Base-by-base conservation (phyloP, 92 coral and sea anemone species). In the Zoanthus sansibaricus region DNA sequence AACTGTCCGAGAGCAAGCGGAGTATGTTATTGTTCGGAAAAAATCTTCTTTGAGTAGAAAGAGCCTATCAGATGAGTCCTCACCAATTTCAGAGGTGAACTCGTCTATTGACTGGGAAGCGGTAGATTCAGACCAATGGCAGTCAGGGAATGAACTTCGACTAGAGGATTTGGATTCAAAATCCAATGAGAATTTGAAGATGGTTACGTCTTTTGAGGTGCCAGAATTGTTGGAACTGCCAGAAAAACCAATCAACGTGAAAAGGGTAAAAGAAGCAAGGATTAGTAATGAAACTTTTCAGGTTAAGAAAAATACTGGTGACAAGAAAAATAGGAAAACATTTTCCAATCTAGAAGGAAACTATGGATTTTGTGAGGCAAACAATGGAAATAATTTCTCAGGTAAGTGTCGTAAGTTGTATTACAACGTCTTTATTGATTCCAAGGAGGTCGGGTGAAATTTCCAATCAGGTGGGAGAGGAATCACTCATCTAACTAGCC, bases 161-260 rank as follows among this genome's bases (percentile, higher is more conserved):
- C 48, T 76, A 17, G 73, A 55, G 46, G 82, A 89, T 45, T 77
- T 75, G 15, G 76, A 77, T 16, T 64, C 14, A 1, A 62, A 61
- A n/a, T 66, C 75, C 51, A 13, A 18, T 66, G 85, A 44, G 5
- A 31, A 80, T 9, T 42, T 80, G 49, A 80, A 67, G 37, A 64
- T 49, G 58, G 47, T 54, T 5, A 17, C 56, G 1, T 64, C 96
- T 0, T 91, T 75, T 75, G 95, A 94, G 75, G 75, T 94, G 18
- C 98, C 98, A 6, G 96, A 87, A 3, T 89, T 83, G 85, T 91
- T 78, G 20, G 98, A 94, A 55, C 77, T 94, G 1, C 98, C 98
- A 3, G 98, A 94, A 67, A 82, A 94, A 62, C 98, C 98, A 15
- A 96, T 94, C 1, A 93, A 93, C 85, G 94, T 88, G 69, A 93